Conservation (phyloP, 2,888 invertebrate genomes). For the Stenurella melanura region DNA sequence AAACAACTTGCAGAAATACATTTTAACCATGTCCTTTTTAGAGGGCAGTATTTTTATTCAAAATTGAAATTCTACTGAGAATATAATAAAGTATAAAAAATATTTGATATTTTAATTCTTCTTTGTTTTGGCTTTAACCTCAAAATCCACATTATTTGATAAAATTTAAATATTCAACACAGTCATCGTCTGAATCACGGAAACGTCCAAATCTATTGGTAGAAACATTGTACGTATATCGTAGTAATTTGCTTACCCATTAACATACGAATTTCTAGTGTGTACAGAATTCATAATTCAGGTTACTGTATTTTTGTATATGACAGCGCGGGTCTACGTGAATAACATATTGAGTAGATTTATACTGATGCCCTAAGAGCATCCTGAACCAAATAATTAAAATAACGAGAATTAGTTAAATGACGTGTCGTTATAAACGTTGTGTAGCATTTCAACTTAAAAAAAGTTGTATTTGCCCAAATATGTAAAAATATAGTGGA, state of each 20-base stretch:
- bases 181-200: slow-evolving; percentile 25
- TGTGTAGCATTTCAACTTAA: too few species aligned
- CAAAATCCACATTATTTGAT: not conserved
- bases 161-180: slow-evolving; percentile 9
- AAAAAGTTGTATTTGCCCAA: too few species aligned
- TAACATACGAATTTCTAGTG: slow-evolving; percentile 16
- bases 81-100: too few species aligned
- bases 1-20: too few species aligned
- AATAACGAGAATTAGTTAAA: too few species aligned
- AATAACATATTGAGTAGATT: not conserved
- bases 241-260: slow-evolving; percentile 21
- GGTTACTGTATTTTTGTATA: slow-evolving; percentile 29
- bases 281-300: slow-evolving; percentile 18
- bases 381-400: not conserved
- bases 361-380: not conserved
- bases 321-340: slow-evolving; percentile 11
- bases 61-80: too few species aligned
- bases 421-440: too few species aligned
- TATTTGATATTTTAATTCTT: too few species aligned
- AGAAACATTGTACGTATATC: slow-evolving; percentile 15
- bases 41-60: too few species aligned
- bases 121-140: not conserved
- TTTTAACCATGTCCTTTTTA: too few species aligned
- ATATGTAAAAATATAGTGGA: too few species aligned
- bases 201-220: slow-evolving; percentile 11